phyloP scores from a whole-genome alignment of 2,888 invertebrate genomes.

The Drosophila tanythrix region DNA sequence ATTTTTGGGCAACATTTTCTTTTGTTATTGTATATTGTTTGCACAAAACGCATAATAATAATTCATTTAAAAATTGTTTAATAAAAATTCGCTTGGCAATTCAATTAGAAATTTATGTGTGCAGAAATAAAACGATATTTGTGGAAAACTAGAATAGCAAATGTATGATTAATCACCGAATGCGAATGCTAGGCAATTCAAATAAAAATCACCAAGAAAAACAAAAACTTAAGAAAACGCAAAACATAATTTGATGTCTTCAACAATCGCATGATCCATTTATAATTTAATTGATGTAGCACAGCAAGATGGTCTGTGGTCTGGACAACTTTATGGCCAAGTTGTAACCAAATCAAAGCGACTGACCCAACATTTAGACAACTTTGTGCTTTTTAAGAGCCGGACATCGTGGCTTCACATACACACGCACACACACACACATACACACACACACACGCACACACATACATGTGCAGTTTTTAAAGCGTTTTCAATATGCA shows the following conservation, averaged over 20 bases:
- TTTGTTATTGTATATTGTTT: slow-evolving; percentile 28
- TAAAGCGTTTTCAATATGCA: slow-evolving; percentile 32
- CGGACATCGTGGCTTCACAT: slow-evolving; percentile 28
- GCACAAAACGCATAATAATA: slow-evolving; percentile 29
- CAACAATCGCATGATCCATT: slow-evolving; percentile 3
- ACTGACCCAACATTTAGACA: slow-evolving; percentile 16
- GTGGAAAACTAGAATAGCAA: slow-evolving; percentile 5
- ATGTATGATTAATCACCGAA: slow-evolving; percentile 5
- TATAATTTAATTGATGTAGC: slow-evolving; percentile 18
- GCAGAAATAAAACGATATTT: slow-evolving; percentile 40
- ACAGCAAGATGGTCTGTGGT: slow-evolving; percentile 11
- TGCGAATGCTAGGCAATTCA: neutral
- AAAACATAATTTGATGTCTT: slow-evolving; percentile 16
- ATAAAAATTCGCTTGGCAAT: slow-evolving; percentile 27
- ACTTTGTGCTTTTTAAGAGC: slow-evolving; percentile 12
- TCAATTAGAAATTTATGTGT: slow-evolving; percentile 48
- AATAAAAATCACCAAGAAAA: neutral
- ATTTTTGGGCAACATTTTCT: slow-evolving; percentile 50
- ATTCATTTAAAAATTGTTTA: slow-evolving; percentile 29
- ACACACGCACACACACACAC: slow-evolving; percentile 2
- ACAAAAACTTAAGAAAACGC: slow-evolving; percentile 12
- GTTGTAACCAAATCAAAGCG: slow-evolving; percentile 49
- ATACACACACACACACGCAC: neutral
- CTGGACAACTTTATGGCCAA: slow-evolving; percentile 23
- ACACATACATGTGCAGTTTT: neutral